Evolutionary conservation across 1,140 invertebrate genomes (phyloP), one percentile per base, ranked within the genome.

Genomic region (Drosophila bipectinata): DNA sequence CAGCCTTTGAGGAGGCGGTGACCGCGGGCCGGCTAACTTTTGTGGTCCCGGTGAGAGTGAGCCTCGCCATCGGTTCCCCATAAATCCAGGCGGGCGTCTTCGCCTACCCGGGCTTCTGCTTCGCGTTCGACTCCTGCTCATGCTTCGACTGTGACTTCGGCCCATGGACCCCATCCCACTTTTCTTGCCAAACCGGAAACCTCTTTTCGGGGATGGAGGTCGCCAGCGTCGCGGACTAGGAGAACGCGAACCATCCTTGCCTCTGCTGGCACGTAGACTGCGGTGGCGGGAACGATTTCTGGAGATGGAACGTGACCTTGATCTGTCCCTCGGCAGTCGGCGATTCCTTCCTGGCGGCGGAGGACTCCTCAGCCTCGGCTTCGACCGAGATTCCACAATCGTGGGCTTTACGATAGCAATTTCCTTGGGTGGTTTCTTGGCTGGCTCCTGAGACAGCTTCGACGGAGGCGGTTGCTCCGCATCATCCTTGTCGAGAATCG

Each of bases 371-470:
- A 18, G 39, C 12, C 51, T 69, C 6, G 60, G 34, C 47, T 76
- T 82, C 9, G 52, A 32, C 14, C 81, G 81, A 4, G 66, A 58
- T 5, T 91, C 79, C 55, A 87, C 78, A 30, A 91, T 91, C n/a
- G 82, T 87, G 24, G 90, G 90, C 52, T 91, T 91, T 0, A 91
- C 90, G 54, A 91, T 91, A 3, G 90, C 90, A 14, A 91, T 77
- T 49, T 91, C 90, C 51, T 90, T 90, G 0, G 41, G 52, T 15
- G 60, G 45, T 1, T 57, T 63, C 34, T 77, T 83, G 5, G 30
- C 24, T 1, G 48, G 51, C 58, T 79, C 82, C 15, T 47, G 61
- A 0, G 66, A 54, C 9, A 68, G 12, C 10, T 67, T 67, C 6
- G 44, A 28, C 12, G 21, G 45, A 8, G 51, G 59, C 1, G 32